Percentiles rank a stretch among this genome's conserved stretches.
These are phyloP conservation scores for Zygothrica quintamaculata DNA, from an alignment of 2,888 invertebrate species.

Conservation along the genomic window DNA sequence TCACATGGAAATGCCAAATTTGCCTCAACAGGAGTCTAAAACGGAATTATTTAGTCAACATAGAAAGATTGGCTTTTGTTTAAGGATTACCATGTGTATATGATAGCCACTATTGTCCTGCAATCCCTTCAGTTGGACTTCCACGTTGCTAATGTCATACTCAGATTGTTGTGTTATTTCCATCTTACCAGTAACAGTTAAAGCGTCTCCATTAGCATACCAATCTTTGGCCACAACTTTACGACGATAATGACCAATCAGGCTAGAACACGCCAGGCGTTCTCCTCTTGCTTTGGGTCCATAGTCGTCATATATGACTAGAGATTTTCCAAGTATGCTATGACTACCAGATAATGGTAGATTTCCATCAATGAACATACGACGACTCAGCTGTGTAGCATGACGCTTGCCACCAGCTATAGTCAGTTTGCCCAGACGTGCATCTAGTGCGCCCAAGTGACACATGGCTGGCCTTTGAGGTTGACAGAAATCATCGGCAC, in stretches of 20 bases:
- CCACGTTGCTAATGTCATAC: conserved; percentile 92
- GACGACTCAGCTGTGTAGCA: conserved; percentile 88
- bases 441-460: conserved; percentile 91
- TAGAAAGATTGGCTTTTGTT: background rate
- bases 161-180: conserved; percentile 94
- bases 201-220: conserved; percentile 91
- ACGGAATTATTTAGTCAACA: conserved; percentile 26
- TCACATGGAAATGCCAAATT: conserved; percentile 95
- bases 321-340: conserved; percentile 90
- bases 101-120: conserved; percentile 90
- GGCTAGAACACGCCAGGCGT: conserved; percentile 94
- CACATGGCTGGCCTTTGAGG: conserved; percentile 87
- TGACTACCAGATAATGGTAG: conserved; percentile 91
- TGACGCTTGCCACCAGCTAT: conserved; percentile 90
- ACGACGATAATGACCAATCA: conserved; percentile 89
- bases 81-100: conserved; percentile 89
- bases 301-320: conserved; percentile 94
- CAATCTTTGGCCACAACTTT: conserved; percentile 94
- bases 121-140: conserved; percentile 90
- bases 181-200: conserved; percentile 89
- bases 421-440: conserved; percentile 88
- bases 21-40: conserved; percentile 91
- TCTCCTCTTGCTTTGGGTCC: conserved; percentile 95
- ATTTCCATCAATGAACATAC: conserved; percentile 91
- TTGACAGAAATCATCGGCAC: conserved; percentile 87